A percentile compares a stretch with the other conserved stretches of the same genome.
These are phyloP conservation scores for Cecropterus lyciades DNA, from an alignment of 1,140 invertebrate genomes.

Conservation along the genomic window DNA sequence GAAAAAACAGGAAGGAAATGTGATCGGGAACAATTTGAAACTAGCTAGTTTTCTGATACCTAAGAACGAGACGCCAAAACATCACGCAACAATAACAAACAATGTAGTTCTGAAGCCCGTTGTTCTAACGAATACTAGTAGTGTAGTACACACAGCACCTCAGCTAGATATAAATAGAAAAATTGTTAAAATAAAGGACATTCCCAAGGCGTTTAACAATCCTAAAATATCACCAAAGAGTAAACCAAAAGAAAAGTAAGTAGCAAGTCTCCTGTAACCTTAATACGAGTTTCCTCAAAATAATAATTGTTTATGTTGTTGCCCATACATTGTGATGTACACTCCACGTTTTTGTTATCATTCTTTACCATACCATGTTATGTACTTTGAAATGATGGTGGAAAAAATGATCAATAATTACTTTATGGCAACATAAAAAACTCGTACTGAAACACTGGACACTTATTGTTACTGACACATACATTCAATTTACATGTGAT, in stretches of 20 bases:
- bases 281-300: no score
- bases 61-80: constrained; percentile 52
- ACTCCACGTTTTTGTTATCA: no score
- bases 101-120: constrained; percentile 64
- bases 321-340: no score
- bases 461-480: no score
- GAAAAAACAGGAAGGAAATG: constrained; percentile 56
- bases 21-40: constrained; percentile 70
- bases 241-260: constrained; percentile 73
- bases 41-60: constrained; percentile 70
- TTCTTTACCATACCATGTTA: no score
- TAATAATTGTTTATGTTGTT: no score
- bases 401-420: no score
- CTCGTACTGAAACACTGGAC: no score
- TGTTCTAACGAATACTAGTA: constrained; percentile 29
- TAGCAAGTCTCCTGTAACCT: no score
- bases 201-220: constrained; percentile 50
- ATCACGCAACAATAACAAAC: constrained; percentile 52
- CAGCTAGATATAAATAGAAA: constrained; percentile 69
- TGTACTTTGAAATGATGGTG: no score
- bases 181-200: constrained; percentile 65
- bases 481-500: constrained; percentile 24
- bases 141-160: constrained; percentile 47
- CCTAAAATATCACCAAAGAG: constrained; percentile 70
- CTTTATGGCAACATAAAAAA: no score